phyloP scores from a whole-genome alignment of 2,888 invertebrate species.

The Machimus rusticus region DNA sequence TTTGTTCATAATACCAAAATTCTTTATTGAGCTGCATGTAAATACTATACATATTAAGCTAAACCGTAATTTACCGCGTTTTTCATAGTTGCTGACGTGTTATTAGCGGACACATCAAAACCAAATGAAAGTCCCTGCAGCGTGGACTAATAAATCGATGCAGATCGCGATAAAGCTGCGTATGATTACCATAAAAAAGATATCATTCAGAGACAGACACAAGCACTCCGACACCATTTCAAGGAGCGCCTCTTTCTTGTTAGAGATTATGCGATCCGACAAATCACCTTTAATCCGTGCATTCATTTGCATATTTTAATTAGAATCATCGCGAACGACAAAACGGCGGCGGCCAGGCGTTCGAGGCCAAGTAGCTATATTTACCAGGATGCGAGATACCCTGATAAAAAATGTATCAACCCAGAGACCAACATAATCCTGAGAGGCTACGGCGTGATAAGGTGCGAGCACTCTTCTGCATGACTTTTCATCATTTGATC shows the following conservation, averaged over 20 bases:
- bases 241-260: constrained; percentile 32
- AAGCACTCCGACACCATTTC: constrained; percentile 30
- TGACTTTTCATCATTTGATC: constrained; percentile 39
- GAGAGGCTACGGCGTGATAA: background rate
- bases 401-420: constrained; percentile 28
- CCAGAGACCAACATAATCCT: constrained; percentile 37
- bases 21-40: too few species aligned
- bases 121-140: background rate
- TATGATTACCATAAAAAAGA: constrained; percentile 42
- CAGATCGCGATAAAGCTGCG: constrained; percentile 27
- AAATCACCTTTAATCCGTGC: constrained; percentile 50
- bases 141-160: constrained; percentile 30
- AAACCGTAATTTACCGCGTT: background rate
- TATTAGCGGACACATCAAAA: constrained; percentile 28
- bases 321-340: constrained; percentile 46
- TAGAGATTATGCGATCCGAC: constrained; percentile 46
- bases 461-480: constrained; percentile 20
- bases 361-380: constrained; percentile 25
- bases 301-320: constrained; percentile 52
- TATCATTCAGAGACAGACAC: constrained; percentile 36
- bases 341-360: background rate
- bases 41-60: background rate
- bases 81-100: constrained; percentile 10
- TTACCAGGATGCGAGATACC: constrained; percentile 20
- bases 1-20: too few species aligned